phyloP scores from a whole-genome alignment of 2,113 vertebrate genomes.

The Nyctibius bracteatus region DNA sequence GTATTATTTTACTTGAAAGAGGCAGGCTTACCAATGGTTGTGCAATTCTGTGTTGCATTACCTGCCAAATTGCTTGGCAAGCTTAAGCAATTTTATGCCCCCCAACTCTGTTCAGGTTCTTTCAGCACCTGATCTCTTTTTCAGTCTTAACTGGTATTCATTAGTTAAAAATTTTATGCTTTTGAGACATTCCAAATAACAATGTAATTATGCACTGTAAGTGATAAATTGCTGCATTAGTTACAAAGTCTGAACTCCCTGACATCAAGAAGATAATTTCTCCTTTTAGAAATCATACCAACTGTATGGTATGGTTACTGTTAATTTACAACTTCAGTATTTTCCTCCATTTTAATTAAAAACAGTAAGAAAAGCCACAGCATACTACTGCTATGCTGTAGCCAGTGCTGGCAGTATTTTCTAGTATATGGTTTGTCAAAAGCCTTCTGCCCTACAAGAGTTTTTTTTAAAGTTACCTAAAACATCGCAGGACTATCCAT shows the following conservation, averaged over 20 bases:
- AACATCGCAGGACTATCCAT: neutral
- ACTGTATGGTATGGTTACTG: neutral
- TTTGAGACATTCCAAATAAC: neutral
- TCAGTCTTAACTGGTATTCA: neutral
- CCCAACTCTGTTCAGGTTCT: neutral
- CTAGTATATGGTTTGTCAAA: neutral
- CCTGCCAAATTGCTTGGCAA: neutral
- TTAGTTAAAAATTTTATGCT: neutral
- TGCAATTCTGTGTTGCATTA: neutral
- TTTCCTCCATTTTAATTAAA: neutral
- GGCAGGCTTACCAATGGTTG: slow-evolving; percentile 7
- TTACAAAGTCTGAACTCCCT: neutral
- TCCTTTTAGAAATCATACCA: neutral
- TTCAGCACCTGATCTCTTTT: neutral
- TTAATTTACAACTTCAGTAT: neutral
- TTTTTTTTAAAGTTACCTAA: neutral
- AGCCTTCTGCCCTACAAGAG: neutral
- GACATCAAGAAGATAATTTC: neutral
- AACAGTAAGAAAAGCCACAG: neutral
- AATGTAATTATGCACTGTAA: neutral
- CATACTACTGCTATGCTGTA: neutral
- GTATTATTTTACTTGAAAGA: slow-evolving; percentile 16
- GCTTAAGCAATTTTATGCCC: neutral
- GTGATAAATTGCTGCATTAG: neutral
- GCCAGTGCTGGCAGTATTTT: neutral